Conservation (phyloP, 2,113 vertebrate genomes). For the Indicator indicator region DNA sequence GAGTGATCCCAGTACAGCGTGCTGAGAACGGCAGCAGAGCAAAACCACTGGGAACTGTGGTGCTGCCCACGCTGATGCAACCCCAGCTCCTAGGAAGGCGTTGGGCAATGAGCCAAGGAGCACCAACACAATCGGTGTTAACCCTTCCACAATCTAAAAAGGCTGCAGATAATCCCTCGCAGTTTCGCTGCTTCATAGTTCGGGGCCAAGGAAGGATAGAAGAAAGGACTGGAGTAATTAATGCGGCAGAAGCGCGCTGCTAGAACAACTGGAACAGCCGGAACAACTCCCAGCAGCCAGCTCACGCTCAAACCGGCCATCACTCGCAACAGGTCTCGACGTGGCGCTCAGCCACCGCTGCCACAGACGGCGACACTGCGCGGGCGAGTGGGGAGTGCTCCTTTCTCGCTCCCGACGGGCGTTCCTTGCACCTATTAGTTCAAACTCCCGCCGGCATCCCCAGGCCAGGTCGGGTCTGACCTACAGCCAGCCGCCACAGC, state of each 20-base stretch:
- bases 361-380: not conserved
- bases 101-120: not conserved
- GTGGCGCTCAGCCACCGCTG: not conserved
- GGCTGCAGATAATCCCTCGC: too few relatives aligned
- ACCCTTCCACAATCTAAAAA: not conserved
- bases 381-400: not conserved
- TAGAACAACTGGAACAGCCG: not conserved
- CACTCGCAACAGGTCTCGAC: conserved; percentile 21
- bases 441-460: not conserved
- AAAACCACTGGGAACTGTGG: not conserved
- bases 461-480: not conserved
- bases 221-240: rapidly evolving
- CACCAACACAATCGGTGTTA: not conserved
- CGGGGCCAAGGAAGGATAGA: not conserved
- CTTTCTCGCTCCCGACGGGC: not conserved
- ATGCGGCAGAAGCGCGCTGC: not conserved
- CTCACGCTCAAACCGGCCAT: rapidly evolving
- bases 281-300: not conserved
- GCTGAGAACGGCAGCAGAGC: not conserved
- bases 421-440: not conserved
- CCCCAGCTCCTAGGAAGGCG: not conserved
- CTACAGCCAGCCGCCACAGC: not conserved
- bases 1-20: not conserved
- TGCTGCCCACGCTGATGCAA: not conserved
- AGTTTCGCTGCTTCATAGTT: rapidly evolving